Evolutionary conservation across 2,113 vertebrate species (phyloP).

Genomic region (Promerops cafer): DNA sequence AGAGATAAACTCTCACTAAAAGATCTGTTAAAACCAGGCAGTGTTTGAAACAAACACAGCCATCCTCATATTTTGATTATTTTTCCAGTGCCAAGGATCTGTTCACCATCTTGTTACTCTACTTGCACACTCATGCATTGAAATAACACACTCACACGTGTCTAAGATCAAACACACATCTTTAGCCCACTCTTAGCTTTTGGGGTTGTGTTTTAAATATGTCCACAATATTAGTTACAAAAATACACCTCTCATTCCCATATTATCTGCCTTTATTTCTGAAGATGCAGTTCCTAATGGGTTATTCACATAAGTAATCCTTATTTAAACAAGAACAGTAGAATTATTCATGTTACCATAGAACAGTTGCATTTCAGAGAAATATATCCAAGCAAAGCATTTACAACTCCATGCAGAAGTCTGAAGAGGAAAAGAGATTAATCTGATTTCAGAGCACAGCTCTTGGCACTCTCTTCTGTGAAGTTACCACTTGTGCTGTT

Average conservation of each 20-base stretch:
- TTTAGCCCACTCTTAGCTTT: neutral
- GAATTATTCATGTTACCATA: neutral
- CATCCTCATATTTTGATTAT: neutral
- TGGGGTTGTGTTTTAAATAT: neutral
- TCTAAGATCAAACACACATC: neutral
- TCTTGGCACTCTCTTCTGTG: neutral
- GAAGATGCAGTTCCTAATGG: neutral
- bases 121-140: neutral
- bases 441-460: neutral
- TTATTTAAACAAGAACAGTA: neutral
- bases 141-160: fast-evolving
- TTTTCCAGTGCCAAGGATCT: neutral
- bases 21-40: neutral
- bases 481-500: neutral
- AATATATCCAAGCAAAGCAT: neutral
- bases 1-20: neutral
- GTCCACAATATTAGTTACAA: neutral
- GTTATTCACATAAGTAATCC: neutral
- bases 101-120: neutral
- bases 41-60: neutral
- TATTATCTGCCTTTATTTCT: neutral
- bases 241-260: neutral
- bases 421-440: neutral
- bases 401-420: neutral
- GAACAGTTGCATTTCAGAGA: neutral